A percentile compares a stretch with the other conserved stretches of the same genome.
Evolutionary conservation across 2,888 invertebrate species (phyloP).

Genomic region (Gibbula magus): DNA sequence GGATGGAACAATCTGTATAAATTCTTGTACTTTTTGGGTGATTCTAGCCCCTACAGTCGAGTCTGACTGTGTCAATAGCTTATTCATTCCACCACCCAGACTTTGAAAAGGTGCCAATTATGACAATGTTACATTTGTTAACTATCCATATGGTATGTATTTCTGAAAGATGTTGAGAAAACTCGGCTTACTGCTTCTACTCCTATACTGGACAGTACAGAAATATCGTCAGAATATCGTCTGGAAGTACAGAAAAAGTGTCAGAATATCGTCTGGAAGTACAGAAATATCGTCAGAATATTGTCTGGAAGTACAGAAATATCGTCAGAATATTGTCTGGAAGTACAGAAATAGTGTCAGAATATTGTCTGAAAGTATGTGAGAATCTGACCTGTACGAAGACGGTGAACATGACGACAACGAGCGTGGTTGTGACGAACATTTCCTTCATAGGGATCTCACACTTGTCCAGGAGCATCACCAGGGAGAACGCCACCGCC

Average conservation of each 20-base stretch:
- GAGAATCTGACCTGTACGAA: conserved; percentile 84
- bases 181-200: no score
- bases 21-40: no score
- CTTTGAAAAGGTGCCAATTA: no score
- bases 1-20: no score
- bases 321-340: neutral
- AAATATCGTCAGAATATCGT: neutral
- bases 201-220: neutral
- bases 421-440: conserved; percentile 95
- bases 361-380: no score
- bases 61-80: no score
- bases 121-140: no score
- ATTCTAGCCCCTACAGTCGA: no score
- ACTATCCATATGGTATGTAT: no score
- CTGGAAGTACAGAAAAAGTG: neutral
- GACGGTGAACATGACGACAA: conserved; percentile 98
- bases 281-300: neutral
- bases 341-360: no score
- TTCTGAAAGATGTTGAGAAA: no score
- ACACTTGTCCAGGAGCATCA: conserved; percentile 75
- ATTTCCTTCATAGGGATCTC: conserved; percentile 67
- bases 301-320: neutral
- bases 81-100: no score
- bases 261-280: neutral
- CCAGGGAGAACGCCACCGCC: conserved; percentile 79